Evolutionary conservation across 2,113 vertebrate species (phyloP).

Genomic region (Pangasianodon gigas): DNA sequence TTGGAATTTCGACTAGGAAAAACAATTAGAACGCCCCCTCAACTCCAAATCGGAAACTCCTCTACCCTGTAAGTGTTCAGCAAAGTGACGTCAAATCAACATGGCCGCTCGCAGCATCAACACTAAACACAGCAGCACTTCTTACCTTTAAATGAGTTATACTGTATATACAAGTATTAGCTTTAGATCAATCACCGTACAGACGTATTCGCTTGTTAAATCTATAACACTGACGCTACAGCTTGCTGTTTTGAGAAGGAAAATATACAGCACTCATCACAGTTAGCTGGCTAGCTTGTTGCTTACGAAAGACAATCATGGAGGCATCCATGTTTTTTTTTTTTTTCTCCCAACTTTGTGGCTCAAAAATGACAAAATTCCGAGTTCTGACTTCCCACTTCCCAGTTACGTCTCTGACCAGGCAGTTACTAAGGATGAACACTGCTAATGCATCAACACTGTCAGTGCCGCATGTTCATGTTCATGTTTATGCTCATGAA

Average conservation of each 20-base stretch:
- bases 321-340: neutral
- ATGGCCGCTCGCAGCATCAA: too few species aligned
- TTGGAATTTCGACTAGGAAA: neutral
- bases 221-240: neutral
- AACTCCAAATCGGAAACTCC: too few species aligned
- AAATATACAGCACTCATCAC: too few species aligned
- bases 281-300: too few species aligned
- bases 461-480: too few species aligned
- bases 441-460: neutral
- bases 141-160: neutral
- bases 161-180: too few species aligned
- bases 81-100: too few species aligned
- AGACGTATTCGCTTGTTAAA: neutral
- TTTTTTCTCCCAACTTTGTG: neutral
- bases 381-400: neutral
- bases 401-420: neutral
- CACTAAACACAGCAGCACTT: neutral
- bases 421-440: neutral
- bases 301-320: neutral
- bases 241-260: too few species aligned
- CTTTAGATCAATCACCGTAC: too few species aligned
- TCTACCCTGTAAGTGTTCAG: too few species aligned
- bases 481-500: neutral
- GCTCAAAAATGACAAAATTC: neutral
- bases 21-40: neutral